A percentile compares a stretch with the other conserved stretches of the same genome.
phyloP scores from a whole-genome alignment of 2,113 vertebrate genomes.

The Mesitornis unicolor region DNA sequence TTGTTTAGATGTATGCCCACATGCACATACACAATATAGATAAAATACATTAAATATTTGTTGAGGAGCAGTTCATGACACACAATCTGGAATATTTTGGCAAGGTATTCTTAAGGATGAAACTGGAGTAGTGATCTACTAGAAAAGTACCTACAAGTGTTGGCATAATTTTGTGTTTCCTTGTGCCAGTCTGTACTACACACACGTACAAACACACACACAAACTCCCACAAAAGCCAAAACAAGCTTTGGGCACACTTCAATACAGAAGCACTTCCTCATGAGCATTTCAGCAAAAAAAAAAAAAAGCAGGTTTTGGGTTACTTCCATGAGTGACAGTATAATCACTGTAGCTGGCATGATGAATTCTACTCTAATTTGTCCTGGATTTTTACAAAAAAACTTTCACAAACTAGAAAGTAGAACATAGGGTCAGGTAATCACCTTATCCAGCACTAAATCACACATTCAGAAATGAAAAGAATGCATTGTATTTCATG shows the following conservation, averaged over 20 bases:
- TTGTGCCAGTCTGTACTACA: background rate
- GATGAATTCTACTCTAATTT: background rate
- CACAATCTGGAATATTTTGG: background rate
- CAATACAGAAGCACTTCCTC: background rate
- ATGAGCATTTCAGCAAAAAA: background rate
- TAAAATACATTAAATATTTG: background rate
- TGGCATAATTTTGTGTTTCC: background rate
- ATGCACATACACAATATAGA: background rate
- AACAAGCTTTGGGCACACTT: background rate
- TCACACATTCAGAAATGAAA: background rate
- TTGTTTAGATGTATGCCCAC: background rate
- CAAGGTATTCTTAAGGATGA: background rate
- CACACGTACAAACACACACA: fast-evolving
- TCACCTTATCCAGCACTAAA: background rate
- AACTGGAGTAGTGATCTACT: background rate
- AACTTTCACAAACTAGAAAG: background rate
- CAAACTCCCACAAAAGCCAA: background rate
- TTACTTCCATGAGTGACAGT: background rate
- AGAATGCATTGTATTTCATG: background rate
- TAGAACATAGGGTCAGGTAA: background rate
- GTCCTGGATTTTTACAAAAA: background rate
- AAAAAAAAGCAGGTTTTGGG: background rate
- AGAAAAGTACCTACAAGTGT: background rate
- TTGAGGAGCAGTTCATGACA: background rate
- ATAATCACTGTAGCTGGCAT: background rate